Percentiles rank a stretch among this genome's conserved stretches.
Conservation (phyloP, 23 tunicate genomes). For the Trididemnum clinides region DNA sequence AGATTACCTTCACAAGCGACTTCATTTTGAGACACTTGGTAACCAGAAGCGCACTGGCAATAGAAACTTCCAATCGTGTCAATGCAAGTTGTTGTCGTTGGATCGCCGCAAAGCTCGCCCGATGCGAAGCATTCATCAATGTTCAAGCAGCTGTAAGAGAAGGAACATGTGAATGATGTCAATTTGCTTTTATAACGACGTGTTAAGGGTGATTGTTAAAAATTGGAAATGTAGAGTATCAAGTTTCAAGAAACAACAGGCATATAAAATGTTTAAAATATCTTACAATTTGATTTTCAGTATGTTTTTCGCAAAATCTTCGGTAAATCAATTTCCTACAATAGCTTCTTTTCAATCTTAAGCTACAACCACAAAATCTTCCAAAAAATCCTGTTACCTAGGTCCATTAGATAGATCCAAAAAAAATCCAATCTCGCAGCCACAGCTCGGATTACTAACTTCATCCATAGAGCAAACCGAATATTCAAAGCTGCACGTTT, state of each 20-base stretch:
- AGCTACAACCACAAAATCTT: too few species aligned
- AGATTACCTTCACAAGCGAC: conserved; percentile 74
- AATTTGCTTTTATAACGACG: too few species aligned
- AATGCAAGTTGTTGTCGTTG: conserved; percentile 41
- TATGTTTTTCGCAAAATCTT: too few species aligned
- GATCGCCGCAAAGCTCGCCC: conserved; percentile 25
- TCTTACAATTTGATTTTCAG: too few species aligned
- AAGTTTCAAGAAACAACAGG: too few species aligned
- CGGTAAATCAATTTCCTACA: too few species aligned
- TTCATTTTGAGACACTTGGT: conserved; percentile 18
- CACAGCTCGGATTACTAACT: conserved; percentile 25
- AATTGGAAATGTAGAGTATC: too few species aligned
- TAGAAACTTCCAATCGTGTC: conserved; percentile 63
- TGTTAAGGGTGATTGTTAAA: too few species aligned
- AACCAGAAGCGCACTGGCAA: conserved; percentile 67
- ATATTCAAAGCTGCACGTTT: conserved; percentile 43
- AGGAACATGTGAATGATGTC: neutral
- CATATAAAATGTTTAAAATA: too few species aligned
- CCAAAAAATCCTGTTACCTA: too few species aligned
- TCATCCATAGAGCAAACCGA: conserved; percentile 48
- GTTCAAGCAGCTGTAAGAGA: conserved; percentile 52
- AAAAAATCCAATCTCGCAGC: conserved; percentile 27
- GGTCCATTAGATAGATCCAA: conserved; percentile 4
- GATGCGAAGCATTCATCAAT: conserved; percentile 65
- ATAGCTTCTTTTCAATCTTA: too few species aligned